A percentile compares a stretch with the other conserved stretches of the same genome.
These are phyloP conservation scores for Mormyrus proboscirostris DNA, from an alignment of 2,797 vertebrate species.

Conservation along the genomic window DNA sequence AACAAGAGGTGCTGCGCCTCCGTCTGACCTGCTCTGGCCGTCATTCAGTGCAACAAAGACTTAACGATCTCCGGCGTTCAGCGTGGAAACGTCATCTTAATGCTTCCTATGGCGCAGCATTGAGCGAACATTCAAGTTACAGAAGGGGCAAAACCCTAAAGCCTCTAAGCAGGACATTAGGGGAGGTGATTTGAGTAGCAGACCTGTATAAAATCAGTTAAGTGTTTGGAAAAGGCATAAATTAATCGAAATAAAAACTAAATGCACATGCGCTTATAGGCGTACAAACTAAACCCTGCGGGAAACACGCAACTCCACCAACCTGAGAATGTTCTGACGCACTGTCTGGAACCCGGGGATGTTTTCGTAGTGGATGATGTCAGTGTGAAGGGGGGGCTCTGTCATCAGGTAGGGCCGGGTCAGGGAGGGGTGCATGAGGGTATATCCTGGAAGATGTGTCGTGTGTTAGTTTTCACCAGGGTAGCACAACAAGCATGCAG, in stretches of 20 bases:
- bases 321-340: conserved; percentile 94
- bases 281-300: neutral
- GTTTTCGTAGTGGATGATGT: conserved; percentile 97
- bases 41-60: neutral
- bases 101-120: neutral
- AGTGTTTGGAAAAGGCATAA: neutral
- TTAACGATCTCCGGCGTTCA: neutral
- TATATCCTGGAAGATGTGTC: conserved; percentile 71
- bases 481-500: neutral
- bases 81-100: neutral
- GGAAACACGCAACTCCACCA: conserved; percentile 19
- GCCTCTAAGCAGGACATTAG: neutral
- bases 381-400: conserved; percentile 90
- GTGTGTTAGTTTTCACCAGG: neutral
- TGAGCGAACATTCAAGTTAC: neutral
- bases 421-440: conserved; percentile 95
- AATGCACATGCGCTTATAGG: neutral
- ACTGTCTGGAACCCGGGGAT: conserved; percentile 89
- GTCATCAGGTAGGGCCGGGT: conserved; percentile 89
- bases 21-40: neutral
- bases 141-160: neutral
- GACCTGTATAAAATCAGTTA: neutral
- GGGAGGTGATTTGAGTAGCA: neutral
- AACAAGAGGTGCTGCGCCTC: neutral
- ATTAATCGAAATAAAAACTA: neutral